Percentiles rank a stretch among this genome's conserved stretches.
Evolutionary conservation across 1,140 invertebrate species (phyloP).

Genomic region (Heliconius hermathena): DNA sequence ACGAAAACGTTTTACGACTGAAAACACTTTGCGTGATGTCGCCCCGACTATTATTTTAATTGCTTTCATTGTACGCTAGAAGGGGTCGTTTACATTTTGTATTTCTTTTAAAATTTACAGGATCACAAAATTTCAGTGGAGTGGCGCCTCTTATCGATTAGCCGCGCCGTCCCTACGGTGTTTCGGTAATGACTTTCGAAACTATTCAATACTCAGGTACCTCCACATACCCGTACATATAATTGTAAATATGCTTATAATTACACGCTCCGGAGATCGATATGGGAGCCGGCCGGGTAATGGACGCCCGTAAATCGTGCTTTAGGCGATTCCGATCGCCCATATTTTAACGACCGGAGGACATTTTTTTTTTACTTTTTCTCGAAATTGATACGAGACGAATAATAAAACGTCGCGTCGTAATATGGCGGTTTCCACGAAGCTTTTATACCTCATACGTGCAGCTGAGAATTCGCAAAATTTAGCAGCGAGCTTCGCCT

Average conservation of each 20-base stretch:
- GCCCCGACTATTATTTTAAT: slow-evolving; percentile 76
- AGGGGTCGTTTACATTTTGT: slow-evolving; percentile 62
- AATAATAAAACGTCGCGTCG: slow-evolving; percentile 54
- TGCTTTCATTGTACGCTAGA: slow-evolving; percentile 64
- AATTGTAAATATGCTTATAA: slow-evolving; percentile 47
- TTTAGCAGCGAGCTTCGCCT: slow-evolving; percentile 18
- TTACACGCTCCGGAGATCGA: slow-evolving; percentile 59
- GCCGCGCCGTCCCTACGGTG: slow-evolving; percentile 47
- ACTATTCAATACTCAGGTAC: slow-evolving; percentile 47
- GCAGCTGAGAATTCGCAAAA: slow-evolving; percentile 35
- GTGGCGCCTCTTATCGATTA: slow-evolving; percentile 46
- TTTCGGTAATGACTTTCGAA: slow-evolving; percentile 61
- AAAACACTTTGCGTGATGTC: slow-evolving; percentile 70
- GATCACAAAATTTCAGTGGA: slow-evolving; percentile 58
- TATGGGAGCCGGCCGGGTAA: slow-evolving; percentile 48
- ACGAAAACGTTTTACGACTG: slow-evolving; percentile 47
- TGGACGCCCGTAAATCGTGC: slow-evolving; percentile 53
- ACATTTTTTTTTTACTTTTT: slow-evolving; percentile 43
- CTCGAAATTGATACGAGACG: slow-evolving; percentile 62
- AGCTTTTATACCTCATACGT: slow-evolving; percentile 30
- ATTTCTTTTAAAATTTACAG: slow-evolving; percentile 52
- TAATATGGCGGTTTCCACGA: slow-evolving; percentile 43
- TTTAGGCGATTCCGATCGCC: slow-evolving; percentile 52
- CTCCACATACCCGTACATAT: slow-evolving; percentile 20
- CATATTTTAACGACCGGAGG: slow-evolving; percentile 48